Evolutionary conservation across 2,888 invertebrate genomes (phyloP).

Genomic region (Polymixis flavicincta): DNA sequence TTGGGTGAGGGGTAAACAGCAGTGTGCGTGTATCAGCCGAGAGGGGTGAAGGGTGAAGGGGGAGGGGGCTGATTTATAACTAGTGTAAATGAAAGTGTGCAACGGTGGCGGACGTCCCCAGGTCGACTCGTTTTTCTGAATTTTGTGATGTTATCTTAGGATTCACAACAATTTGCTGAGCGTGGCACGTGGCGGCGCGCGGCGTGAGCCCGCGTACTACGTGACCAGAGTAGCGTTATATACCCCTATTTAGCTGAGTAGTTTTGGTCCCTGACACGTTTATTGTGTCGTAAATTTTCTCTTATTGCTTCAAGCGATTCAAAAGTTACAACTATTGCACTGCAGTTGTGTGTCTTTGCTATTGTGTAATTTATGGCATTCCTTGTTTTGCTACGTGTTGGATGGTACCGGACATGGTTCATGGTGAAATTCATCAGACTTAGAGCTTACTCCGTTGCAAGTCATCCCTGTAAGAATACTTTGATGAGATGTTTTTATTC

Average conservation of each 20-base stretch:
- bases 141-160: constrained; percentile 62
- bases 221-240: constrained; percentile 54
- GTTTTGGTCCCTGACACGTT: constrained; percentile 50
- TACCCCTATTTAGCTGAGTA: constrained; percentile 53
- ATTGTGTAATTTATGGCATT: constrained; percentile 40
- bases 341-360: constrained; percentile 38
- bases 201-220: constrained; percentile 37
- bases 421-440: background rate
- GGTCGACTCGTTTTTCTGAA: constrained; percentile 49
- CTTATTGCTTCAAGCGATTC: constrained; percentile 54
- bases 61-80: constrained; percentile 62
- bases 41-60: constrained; percentile 4
- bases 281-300: constrained; percentile 59
- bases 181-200: constrained; percentile 29
- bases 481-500: background rate
- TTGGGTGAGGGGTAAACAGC: constrained; percentile 61
- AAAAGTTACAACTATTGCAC: constrained; percentile 51
- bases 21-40: constrained; percentile 53
- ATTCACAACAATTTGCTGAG: constrained; percentile 59
- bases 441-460: background rate
- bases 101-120: constrained; percentile 24
- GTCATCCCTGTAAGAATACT: background rate
- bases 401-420: background rate
- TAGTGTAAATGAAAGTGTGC: constrained; percentile 60
- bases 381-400: constrained; percentile 19